These are phyloP conservation scores for Acestrorhynchus altus DNA, from an alignment of 2,797 vertebrate species.

Conservation along the genomic window DNA sequence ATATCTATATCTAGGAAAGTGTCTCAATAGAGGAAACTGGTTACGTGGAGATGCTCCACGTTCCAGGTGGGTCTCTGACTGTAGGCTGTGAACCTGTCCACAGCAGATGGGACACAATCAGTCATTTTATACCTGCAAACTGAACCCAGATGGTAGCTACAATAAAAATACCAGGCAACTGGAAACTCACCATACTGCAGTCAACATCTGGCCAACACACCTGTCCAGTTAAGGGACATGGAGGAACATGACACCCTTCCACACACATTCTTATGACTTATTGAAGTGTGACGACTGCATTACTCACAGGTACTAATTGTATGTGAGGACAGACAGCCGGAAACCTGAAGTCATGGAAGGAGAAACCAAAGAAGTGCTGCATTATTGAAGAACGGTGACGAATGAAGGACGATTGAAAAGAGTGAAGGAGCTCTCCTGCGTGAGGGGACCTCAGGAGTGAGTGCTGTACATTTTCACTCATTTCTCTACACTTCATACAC, in stretches of 20 bases:
- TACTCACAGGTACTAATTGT: conserved; percentile 53
- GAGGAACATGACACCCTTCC: neutral
- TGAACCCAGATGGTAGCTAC: neutral
- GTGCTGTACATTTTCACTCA: neutral
- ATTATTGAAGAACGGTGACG: conserved; percentile 57
- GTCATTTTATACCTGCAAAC: too few relatives aligned
- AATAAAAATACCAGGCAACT: neutral
- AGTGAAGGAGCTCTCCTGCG: neutral
- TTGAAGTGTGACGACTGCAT: conserved; percentile 41
- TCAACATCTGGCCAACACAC: neutral
- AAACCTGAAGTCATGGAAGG: conserved; percentile 65
- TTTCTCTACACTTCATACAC: conserved; percentile 57
- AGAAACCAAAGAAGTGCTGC: conserved; percentile 59
- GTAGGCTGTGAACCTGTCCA: neutral
- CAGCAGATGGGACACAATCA: too few relatives aligned
- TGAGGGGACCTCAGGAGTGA: neutral
- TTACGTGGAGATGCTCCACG: too few relatives aligned
- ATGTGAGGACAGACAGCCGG: conserved; percentile 42
- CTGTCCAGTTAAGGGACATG: neutral
- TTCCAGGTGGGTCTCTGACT: too few relatives aligned
- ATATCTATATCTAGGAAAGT: too few relatives aligned
- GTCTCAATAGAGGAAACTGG: too few relatives aligned
- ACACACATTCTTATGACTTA: conserved; percentile 53
- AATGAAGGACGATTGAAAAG: conserved; percentile 25
- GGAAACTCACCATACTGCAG: too few relatives aligned